Conservation (phyloP, 2,797 vertebrate genomes). For the Gymnothorax reevesii region DNA sequence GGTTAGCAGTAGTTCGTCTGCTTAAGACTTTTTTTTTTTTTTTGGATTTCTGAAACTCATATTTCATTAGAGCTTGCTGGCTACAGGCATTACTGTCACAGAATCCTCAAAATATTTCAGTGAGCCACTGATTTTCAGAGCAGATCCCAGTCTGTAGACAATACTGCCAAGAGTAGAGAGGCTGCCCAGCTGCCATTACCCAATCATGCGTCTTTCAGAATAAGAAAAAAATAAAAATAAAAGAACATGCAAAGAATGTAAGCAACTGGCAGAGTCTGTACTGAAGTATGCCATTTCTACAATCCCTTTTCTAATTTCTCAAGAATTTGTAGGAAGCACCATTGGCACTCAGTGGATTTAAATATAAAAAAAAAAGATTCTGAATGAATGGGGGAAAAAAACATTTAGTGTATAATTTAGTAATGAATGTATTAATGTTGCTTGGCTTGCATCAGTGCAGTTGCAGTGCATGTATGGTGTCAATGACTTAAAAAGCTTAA, state of each 20-base stretch:
- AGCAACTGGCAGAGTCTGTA: not conserved
- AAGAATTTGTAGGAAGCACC: not conserved
- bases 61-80: conserved; percentile 7
- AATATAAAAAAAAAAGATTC: not conserved
- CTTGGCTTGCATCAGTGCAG: not conserved
- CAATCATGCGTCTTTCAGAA: not conserved
- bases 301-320: not conserved
- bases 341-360: not conserved
- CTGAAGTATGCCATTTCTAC: not conserved
- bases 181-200: not conserved
- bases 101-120: not conserved
- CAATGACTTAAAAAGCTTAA: not conserved
- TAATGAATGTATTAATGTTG: not conserved
- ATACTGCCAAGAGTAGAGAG: not conserved
- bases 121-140: not conserved
- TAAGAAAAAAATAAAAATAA: not conserved
- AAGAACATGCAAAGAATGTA: too few species aligned
- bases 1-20: not conserved
- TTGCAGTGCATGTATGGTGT: not conserved
- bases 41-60: not conserved
- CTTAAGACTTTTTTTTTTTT: not conserved
- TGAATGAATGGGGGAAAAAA: not conserved
- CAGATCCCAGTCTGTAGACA: not conserved
- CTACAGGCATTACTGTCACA: conserved; percentile 1
- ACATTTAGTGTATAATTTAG: not conserved